A percentile compares a stretch with the other conserved stretches of the same genome.
Conservation (phyloP, 2,797 vertebrate species). For the Thunnus albacares region DNA sequence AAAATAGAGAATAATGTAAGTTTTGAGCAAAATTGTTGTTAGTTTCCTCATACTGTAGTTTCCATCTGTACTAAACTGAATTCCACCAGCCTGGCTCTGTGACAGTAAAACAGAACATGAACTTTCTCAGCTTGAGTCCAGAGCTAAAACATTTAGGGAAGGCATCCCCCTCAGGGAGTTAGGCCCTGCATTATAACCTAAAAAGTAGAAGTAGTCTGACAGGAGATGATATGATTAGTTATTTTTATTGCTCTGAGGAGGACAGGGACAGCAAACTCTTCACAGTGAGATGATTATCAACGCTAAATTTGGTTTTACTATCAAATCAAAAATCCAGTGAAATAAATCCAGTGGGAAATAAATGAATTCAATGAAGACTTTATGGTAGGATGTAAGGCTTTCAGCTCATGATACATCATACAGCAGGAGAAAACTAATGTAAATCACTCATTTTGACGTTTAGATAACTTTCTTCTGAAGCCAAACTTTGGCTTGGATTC, state of each 20-base stretch:
- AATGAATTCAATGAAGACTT: slow-evolving; percentile 10
- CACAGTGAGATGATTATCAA: not conserved
- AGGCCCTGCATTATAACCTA: slow-evolving; percentile 42
- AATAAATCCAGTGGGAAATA: not conserved
- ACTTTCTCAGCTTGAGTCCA: slow-evolving; percentile 46
- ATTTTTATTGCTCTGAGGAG: slow-evolving; percentile 45
- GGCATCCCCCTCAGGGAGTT: slow-evolving; percentile 36
- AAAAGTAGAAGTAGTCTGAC: slow-evolving; percentile 55
- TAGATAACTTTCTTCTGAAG: slow-evolving; percentile 54
- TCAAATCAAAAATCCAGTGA: not conserved
- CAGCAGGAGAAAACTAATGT: slow-evolving; percentile 27
- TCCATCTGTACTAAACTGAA: slow-evolving; percentile 20
- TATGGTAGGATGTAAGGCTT: slow-evolving; percentile 28
- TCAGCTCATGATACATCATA: slow-evolving; percentile 42
- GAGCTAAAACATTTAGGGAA: slow-evolving; percentile 53
- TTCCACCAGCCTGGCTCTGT: slow-evolving; percentile 44
- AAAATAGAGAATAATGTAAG: not conserved
- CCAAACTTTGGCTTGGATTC: slow-evolving; percentile 48
- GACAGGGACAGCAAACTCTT: not conserved
- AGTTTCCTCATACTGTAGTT: slow-evolving; percentile 1
- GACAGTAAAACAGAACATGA: slow-evolving; percentile 46
- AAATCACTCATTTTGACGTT: slow-evolving; percentile 50
- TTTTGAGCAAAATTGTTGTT: slow-evolving; percentile 6
- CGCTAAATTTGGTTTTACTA: slow-evolving; percentile 20
- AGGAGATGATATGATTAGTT: slow-evolving; percentile 46